A percentile compares a stretch with the other conserved stretches of the same genome.
Conservation (phyloP, 2,113 vertebrate species). For the Pygoscelis antarcticus region DNA sequence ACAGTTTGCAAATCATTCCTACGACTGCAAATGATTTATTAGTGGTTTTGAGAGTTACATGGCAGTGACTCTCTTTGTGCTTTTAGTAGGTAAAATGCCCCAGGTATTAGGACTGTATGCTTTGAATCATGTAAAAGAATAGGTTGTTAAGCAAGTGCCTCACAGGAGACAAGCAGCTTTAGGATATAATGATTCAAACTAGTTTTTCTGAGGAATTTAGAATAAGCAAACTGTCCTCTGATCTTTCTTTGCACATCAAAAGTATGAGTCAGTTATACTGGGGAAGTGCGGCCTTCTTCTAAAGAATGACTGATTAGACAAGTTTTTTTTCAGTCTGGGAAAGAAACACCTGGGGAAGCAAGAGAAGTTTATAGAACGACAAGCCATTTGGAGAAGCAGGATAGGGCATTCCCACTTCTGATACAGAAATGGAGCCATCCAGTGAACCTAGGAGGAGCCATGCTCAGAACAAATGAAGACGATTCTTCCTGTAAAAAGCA, state of each 20-base stretch:
- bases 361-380: not conserved
- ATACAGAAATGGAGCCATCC: not conserved
- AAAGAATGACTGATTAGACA: not conserved
- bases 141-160: not conserved
- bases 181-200: not conserved
- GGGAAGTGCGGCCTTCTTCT: not conserved
- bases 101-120: not conserved
- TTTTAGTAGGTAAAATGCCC: not conserved
- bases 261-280: not conserved
- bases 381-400: not conserved
- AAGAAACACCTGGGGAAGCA: not conserved
- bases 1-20: not conserved
- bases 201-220: not conserved
- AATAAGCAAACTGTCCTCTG: not conserved
- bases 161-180: not conserved
- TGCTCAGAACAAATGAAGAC: not conserved
- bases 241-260: not conserved
- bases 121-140: not conserved
- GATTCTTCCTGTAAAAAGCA: not conserved
- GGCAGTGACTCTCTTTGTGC: fast-evolving
- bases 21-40: not conserved
- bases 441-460: not conserved
- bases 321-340: not conserved
- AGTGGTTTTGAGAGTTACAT: not conserved
- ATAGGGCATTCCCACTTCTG: not conserved